Evolutionary conservation across 2,113 vertebrate genomes (phyloP).

Genomic region (Myanophis thanlyinensis): DNA sequence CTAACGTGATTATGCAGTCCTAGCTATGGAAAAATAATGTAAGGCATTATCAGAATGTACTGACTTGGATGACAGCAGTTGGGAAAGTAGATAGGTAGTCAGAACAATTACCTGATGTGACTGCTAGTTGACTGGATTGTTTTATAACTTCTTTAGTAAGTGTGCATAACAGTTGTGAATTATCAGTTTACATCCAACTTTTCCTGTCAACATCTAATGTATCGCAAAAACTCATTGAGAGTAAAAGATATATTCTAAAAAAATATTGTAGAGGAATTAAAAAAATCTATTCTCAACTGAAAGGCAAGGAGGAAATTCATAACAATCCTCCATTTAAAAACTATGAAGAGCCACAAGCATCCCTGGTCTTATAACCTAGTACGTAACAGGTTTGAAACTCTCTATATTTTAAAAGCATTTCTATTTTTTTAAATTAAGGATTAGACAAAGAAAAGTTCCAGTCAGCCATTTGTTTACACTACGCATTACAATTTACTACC

Average conservation of each 20-base stretch:
- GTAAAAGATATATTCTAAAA: not conserved
- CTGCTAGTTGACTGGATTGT: not conserved
- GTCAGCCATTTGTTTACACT: not conserved
- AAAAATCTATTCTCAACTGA: not conserved
- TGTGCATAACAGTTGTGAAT: not conserved
- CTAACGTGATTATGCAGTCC: not conserved
- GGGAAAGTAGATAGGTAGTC: not conserved
- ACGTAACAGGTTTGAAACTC: not conserved
- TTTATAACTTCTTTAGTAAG: not conserved
- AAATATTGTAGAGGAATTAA: not conserved
- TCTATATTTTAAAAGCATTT: not conserved
- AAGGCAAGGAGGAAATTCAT: not conserved
- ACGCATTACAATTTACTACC: not conserved
- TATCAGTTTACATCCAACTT: not conserved
- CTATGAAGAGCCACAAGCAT: not conserved
- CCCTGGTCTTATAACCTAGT: not conserved
- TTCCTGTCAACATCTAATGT: not conserved
- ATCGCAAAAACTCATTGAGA: not conserved
- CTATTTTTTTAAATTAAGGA: not conserved
- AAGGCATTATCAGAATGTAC: not conserved
- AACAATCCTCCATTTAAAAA: not conserved
- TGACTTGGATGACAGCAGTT: not conserved
- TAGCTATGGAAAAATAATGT: not conserved
- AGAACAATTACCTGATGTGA: not conserved
- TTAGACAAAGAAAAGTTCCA: not conserved